Conservation (phyloP, 2,113 vertebrate genomes). For the Aptenodytes forsteri region DNA sequence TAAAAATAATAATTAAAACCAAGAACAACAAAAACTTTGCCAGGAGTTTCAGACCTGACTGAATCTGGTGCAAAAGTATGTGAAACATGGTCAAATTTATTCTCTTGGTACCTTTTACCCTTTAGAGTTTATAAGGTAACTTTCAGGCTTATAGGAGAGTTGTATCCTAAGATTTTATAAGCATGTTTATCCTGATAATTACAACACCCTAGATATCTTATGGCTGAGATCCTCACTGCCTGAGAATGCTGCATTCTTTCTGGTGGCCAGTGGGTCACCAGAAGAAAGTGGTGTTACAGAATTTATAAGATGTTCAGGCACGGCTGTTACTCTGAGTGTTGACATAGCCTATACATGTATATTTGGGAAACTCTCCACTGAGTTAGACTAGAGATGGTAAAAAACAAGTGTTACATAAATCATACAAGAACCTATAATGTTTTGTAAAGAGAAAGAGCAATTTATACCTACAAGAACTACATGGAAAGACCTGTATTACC, state of each 20-base stretch:
- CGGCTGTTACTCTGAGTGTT: background rate
- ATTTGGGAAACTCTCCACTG: background rate
- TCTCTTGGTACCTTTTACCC: background rate
- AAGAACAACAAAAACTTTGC: background rate
- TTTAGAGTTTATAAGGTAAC: background rate
- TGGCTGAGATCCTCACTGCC: background rate
- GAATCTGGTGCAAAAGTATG: background rate
- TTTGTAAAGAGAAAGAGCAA: background rate
- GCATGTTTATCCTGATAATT: background rate
- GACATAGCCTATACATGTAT: background rate
- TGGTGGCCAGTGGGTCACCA: background rate
- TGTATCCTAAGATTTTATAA: background rate
- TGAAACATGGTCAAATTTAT: background rate
- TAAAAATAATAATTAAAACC: background rate
- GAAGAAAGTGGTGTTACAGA: background rate
- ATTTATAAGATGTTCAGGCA: background rate
- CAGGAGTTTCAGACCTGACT: background rate
- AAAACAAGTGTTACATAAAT: background rate
- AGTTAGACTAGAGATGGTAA: background rate
- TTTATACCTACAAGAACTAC: background rate
- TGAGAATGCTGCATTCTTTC: background rate
- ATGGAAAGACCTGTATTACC: conserved; percentile 34
- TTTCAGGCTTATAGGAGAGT: background rate
- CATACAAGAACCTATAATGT: background rate
- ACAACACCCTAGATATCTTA: background rate